phyloP scores from a whole-genome alignment of 2,888 invertebrate genomes.

The Gnatocerus cornutus region DNA sequence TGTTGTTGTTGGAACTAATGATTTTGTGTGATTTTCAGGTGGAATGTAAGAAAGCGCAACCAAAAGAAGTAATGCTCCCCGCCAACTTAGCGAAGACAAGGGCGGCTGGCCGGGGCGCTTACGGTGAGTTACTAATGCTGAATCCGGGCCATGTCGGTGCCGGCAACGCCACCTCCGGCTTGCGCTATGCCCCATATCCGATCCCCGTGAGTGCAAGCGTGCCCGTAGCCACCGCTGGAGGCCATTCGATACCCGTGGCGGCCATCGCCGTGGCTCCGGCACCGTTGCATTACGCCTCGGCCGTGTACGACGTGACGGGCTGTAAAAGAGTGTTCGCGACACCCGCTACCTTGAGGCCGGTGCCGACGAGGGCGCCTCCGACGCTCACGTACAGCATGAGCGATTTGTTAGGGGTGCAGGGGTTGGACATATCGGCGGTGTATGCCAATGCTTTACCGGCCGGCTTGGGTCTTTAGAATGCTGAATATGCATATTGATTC shows the following conservation, averaged over 20 bases:
- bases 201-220: conserved; percentile 64
- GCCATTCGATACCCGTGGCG: conserved; percentile 64
- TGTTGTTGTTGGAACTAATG: background rate
- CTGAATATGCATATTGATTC: conserved; percentile 20
- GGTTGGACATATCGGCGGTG: conserved; percentile 79
- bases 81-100: conserved; percentile 96
- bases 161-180: conserved; percentile 73
- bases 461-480: conserved; percentile 79
- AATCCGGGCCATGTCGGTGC: conserved; percentile 75
- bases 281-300: conserved; percentile 68
- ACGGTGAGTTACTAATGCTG: conserved; percentile 97
- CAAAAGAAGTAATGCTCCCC: conserved; percentile 99
- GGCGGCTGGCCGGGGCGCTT: conserved; percentile 95
- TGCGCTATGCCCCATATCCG: conserved; percentile 78
- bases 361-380: conserved; percentile 74
- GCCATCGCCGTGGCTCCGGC: conserved; percentile 68
- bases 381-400: conserved; percentile 80
- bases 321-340: conserved; percentile 74
- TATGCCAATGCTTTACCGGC: conserved; percentile 82
- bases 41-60: conserved; percentile 99
- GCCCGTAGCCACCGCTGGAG: conserved; percentile 58
- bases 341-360: conserved; percentile 65
- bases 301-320: conserved; percentile 73
- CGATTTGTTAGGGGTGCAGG: conserved; percentile 81
- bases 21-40: conserved; percentile 81